Evolutionary conservation across 2,797 vertebrate species (phyloP), one percentile per base, ranked within the genome.

Genomic region (Sphenodon punctatus): DNA sequence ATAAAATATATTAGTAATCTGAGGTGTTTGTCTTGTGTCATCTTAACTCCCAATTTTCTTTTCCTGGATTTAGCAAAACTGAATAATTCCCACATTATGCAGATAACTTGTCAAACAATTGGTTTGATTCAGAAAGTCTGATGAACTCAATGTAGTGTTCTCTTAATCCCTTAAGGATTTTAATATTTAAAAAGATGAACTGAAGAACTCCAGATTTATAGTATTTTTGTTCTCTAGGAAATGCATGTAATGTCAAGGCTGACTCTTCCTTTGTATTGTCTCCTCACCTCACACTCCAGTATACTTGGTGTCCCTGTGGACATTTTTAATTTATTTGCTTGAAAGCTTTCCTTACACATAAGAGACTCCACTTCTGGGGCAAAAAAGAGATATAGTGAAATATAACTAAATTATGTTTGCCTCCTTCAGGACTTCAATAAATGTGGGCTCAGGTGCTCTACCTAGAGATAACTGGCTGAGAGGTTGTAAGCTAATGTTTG

Each of bases 401-500:
- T 63, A 1, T 67, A 66, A 48, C 56, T 75, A 23, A 85, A 75
- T 81, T 75, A 81, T 4, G 10, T 63, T n/a, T n/a, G n/a, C n/a
- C n/a, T n/a, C n/a, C n/a, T n/a, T n/a, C n/a, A n/a, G n/a, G n/a
- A n/a, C n/a, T n/a, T n/a, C n/a, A n/a, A n/a, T n/a, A n/a, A n/a
- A n/a, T n/a, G n/a, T n/a, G n/a, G n/a, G n/a, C n/a, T n/a, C n/a
- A n/a, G n/a, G n/a, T n/a, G n/a, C n/a, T n/a, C n/a, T n/a, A n/a
- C n/a, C 85, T 86, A 63, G 36, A 60, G 67, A 39, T 55, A 80
- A 53, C 70, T 80, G 32, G 72, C 59, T 74, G 73, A 56, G 58
- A 59, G 60, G 55, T n/a, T n/a, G 51, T 25, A 59, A 84, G 82
- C 60, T 71, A 69, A 70, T 69, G 34, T 88, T 92, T 64, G 38